Evolutionary conservation across 2,113 vertebrate genomes (phyloP).

Genomic region (Casuarius casuarius): DNA sequence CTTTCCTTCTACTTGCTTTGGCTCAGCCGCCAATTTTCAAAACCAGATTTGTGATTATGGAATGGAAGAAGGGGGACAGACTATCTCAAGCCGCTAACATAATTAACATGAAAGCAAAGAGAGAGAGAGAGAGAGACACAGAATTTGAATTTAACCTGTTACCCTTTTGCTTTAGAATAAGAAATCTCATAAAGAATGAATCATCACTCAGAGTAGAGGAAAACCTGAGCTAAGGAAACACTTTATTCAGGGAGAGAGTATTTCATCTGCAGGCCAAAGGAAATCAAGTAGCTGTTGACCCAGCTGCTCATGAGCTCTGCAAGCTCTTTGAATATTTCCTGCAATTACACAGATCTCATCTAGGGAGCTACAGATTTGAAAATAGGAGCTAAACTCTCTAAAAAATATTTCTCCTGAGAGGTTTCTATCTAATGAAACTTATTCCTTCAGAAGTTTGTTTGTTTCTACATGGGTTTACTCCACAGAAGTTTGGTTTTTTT

Average conservation of each 20-base stretch:
- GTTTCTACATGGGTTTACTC: not conserved
- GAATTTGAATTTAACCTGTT: not conserved
- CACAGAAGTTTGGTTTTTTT: not conserved
- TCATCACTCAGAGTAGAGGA: not conserved
- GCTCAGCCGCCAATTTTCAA: not conserved
- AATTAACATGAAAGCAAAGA: not conserved
- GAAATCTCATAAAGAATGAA: not conserved
- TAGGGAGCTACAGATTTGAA: not conserved
- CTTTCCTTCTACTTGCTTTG: not conserved
- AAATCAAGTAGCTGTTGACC: slow-evolving; percentile 26
- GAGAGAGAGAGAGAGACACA: not conserved
- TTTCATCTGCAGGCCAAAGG: not conserved
- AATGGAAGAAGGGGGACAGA: not conserved
- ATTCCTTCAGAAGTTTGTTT: not conserved
- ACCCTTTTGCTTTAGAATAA: not conserved
- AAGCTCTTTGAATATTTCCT: slow-evolving; percentile 30
- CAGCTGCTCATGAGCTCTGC: slow-evolving; percentile 18
- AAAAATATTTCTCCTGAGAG: not conserved
- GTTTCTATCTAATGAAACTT: not conserved
- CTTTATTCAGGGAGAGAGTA: not conserved
- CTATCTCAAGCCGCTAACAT: not conserved
- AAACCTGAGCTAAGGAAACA: not conserved
- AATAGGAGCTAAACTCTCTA: not conserved
- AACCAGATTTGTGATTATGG: not conserved
- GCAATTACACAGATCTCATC: slow-evolving; percentile 4